A percentile compares a stretch with the other conserved stretches of the same genome.
Evolutionary conservation across 2,797 vertebrate species (phyloP).

Genomic region (Halcyon leucocephala): DNA sequence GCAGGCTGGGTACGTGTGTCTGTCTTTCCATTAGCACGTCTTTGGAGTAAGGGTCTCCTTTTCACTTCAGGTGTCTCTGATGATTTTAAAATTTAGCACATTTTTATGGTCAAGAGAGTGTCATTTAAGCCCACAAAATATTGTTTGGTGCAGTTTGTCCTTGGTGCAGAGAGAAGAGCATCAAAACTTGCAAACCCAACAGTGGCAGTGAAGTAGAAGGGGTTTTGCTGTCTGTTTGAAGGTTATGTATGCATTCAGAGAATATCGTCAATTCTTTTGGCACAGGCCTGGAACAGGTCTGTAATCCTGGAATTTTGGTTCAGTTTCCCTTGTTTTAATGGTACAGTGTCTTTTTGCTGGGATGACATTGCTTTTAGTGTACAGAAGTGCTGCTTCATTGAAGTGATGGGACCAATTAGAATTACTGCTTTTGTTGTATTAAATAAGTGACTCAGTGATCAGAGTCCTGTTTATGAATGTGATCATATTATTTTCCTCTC

Average conservation of each 20-base stretch:
- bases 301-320: background rate
- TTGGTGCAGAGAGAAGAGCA: background rate
- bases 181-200: background rate
- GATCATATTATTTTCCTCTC: background rate
- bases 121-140: background rate
- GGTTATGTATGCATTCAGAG: background rate
- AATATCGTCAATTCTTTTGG: background rate
- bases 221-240: background rate
- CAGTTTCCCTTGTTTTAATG: background rate
- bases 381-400: background rate
- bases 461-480: background rate
- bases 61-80: background rate
- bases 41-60: background rate
- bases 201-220: background rate
- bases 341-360: background rate
- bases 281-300: background rate
- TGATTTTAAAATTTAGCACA: background rate
- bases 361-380: accelerated
- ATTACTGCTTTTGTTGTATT: background rate
- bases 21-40: background rate
- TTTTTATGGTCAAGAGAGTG: background rate
- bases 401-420: background rate
- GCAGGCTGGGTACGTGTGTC: accelerated
- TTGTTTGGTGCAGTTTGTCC: background rate
- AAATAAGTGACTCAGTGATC: background rate